Evolutionary conservation across 2,888 invertebrate genomes (phyloP).

Genomic region (Fissipunctia ypsillon): DNA sequence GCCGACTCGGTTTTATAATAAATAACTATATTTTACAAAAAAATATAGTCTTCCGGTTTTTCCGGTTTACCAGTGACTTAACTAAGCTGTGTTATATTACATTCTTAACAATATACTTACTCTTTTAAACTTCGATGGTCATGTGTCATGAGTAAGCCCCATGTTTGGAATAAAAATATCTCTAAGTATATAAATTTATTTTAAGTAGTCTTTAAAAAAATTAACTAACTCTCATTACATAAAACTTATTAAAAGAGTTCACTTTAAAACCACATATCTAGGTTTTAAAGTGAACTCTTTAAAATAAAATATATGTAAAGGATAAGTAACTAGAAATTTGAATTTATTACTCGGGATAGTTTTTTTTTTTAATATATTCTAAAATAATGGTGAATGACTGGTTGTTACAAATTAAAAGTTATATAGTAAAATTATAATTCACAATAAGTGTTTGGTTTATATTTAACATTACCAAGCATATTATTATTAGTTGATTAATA

Average conservation of each 20-base stretch:
- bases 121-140: neutral
- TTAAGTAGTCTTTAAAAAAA: neutral
- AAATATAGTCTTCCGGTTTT: conserved; percentile 50
- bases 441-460: neutral
- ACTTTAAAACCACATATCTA: too few relatives aligned
- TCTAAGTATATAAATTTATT: neutral
- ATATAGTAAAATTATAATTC: neutral
- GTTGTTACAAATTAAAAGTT: neutral
- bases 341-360: neutral
- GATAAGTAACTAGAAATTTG: too few relatives aligned
- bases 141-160: neutral
- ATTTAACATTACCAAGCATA: neutral
- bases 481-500: neutral
- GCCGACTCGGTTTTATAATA: conserved; percentile 44
- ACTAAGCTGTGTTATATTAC: conserved; percentile 14
- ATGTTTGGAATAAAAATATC: neutral
- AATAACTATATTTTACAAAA: conserved; percentile 48
- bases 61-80: conserved; percentile 41
- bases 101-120: conserved; percentile 18
- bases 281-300: too few relatives aligned
- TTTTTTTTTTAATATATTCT: neutral
- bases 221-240: neutral
- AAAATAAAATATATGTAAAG: too few relatives aligned
- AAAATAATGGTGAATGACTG: neutral
- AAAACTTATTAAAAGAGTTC: neutral